Base-by-base conservation (phyloP, 2,113 vertebrate genomes). In the Microcebus ravelobensis region DNA sequence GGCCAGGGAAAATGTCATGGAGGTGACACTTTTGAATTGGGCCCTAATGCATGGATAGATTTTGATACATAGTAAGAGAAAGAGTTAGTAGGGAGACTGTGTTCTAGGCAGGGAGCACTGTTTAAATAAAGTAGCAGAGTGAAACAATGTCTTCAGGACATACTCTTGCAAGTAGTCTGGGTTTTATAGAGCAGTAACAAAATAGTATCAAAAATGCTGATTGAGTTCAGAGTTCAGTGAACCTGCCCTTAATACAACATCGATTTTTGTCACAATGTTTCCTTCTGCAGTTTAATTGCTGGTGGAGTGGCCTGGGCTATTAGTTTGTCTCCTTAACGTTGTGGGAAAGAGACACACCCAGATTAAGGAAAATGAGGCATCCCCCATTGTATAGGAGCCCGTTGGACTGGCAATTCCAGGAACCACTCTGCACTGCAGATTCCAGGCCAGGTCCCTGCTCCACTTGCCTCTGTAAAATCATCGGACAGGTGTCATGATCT, bases 371-470 rank as follows among this genome's bases (percentile, higher is more conserved):
- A 76, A n/a, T 57, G 74, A 52, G n/a, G 13, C 71, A 89, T 50
- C 17, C 10, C 2, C 3, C 8, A 6, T 21, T 6, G 7, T n/a
- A 1, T 9, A 2, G 29, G 29, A 14, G 13, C 29, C 18, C 67
- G 1, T 74, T 70, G 79, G 12, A 50, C 85, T 13, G 17, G 11
- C 80, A 34, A 57, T 82, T 90, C 73, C n/a, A 31, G 39, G 23
- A 71, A 31, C 8, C 5, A 27, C 36, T 81, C 21, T 74, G 39
- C 73, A 10, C 27, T 5, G 73, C 27, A 31, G 73, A 27, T 31
- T 76, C 39, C 27, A 48, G 42, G 73, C 42, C 8, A 29, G 36
- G 0, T 80, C 23, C 29, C 87, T 25, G 42, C 18, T 65, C 42
- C 70, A 42, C 18, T 59, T 57, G 36, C 36, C 39, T 87, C 76